phyloP scores from a whole-genome alignment of 2,797 vertebrate species.

The Acrossocheilus fasciatus region DNA sequence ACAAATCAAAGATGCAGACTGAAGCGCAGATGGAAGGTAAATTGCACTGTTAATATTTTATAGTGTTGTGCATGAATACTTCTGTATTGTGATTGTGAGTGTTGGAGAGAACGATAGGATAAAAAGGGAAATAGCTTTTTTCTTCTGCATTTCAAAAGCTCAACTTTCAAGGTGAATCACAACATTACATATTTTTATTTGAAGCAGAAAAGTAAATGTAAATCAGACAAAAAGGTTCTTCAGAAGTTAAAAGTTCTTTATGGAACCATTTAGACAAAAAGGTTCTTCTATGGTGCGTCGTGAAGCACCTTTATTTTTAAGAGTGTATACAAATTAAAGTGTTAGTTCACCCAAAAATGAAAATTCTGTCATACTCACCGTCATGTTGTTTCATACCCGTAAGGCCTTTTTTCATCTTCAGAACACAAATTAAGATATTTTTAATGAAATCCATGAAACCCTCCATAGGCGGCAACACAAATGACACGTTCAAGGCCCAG shows the following conservation, averaged over 20 bases:
- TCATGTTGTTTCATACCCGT: background rate
- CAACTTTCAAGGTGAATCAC: background rate
- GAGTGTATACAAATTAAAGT: too few species aligned
- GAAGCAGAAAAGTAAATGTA: too few species aligned
- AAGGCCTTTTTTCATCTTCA: background rate
- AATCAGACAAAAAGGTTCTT: too few species aligned
- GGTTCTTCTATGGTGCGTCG: too few species aligned
- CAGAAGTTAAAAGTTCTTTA: too few species aligned
- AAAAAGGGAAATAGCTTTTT: background rate
- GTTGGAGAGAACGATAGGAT: background rate
- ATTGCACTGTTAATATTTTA: conserved; percentile 48
- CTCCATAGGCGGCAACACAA: background rate
- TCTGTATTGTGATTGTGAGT: conserved; percentile 1
- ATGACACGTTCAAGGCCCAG: background rate
- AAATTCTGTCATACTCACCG: background rate
- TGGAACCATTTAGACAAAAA: too few species aligned
- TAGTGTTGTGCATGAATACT: conserved; percentile 22
- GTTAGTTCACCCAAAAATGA: background rate
- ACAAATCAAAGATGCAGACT: conserved; percentile 22
- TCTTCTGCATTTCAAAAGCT: conserved; percentile 3
- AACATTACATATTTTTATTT: too few species aligned
- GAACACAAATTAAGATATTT: background rate
- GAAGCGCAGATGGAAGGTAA: conserved; percentile 11
- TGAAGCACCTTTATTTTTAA: too few species aligned
- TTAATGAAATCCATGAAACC: background rate